Conservation (phyloP, 2,888 invertebrate genomes). For the Herminia tarsipennalis region DNA sequence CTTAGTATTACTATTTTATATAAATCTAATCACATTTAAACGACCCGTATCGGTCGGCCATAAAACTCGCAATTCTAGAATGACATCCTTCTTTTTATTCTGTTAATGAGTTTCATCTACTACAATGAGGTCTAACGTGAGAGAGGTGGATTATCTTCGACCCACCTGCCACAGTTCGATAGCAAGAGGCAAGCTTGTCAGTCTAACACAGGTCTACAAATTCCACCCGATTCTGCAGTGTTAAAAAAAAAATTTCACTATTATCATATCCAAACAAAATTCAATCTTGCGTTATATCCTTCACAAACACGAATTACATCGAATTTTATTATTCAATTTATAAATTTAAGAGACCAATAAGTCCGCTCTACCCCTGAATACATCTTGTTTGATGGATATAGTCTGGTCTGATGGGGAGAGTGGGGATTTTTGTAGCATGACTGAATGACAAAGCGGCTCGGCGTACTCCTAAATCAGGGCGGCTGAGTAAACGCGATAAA, state of each 20-base stretch:
- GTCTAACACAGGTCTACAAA: too few relatives aligned
- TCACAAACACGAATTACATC: background rate
- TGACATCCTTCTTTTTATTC: too few relatives aligned
- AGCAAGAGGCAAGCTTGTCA: too few relatives aligned
- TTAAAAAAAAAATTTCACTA: background rate
- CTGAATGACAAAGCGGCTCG: constrained; percentile 49
- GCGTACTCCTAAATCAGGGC: constrained; percentile 48
- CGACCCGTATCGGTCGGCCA: too few relatives aligned
- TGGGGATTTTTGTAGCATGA: constrained; percentile 40
- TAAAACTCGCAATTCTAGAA: too few relatives aligned
- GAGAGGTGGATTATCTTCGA: too few relatives aligned
- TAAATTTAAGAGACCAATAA: constrained; percentile 17
- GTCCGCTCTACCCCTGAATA: constrained; percentile 6
- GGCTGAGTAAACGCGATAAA: constrained; percentile 65
- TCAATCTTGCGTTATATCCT: constrained; percentile 1
- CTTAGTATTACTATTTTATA: too few relatives aligned
- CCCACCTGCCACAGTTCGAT: too few relatives aligned
- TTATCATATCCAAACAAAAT: constrained; percentile 3
- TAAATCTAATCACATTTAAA: too few relatives aligned
- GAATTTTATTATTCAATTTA: constrained; percentile 28
- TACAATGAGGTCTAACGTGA: too few relatives aligned
- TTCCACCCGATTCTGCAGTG: too few relatives aligned
- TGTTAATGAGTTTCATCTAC: too few relatives aligned
- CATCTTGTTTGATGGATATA: constrained; percentile 1
- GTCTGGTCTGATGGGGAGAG: background rate